Conservation (phyloP, 2,113 vertebrate species). For the Stercorarius parasiticus region DNA sequence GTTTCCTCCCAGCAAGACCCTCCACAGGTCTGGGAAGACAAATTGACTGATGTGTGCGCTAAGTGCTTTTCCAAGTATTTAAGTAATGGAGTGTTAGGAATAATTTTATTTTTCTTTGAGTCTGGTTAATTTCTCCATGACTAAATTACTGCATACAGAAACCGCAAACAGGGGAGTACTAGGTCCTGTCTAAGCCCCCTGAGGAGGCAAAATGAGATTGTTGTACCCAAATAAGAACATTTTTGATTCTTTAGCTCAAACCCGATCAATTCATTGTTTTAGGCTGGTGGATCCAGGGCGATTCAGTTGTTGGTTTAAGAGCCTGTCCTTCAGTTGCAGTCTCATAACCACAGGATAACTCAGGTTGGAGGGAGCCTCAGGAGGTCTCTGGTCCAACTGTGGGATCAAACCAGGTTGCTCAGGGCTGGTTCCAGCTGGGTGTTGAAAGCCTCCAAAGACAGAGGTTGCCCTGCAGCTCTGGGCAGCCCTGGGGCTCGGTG, state of each 20-base stretch:
- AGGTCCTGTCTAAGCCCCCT: background rate
- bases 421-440: background rate
- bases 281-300: background rate
- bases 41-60: background rate
- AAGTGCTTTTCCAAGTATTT: background rate
- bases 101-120: slow-evolving; percentile 5
- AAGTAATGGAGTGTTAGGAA: background rate
- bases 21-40: background rate
- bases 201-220: background rate
- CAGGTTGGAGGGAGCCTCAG: background rate
- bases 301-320: background rate
- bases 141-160: background rate
- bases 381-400: background rate
- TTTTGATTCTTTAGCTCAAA: background rate
- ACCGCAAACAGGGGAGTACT: background rate
- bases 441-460: background rate
- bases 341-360: background rate
- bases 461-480: background rate
- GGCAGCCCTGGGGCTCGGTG: background rate
- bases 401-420: background rate
- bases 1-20: background rate
- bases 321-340: background rate
- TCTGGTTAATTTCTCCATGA: background rate
- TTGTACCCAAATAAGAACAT: accelerated
- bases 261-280: background rate